These are phyloP conservation scores for Trematomus bernacchii DNA, from an alignment of 2,797 vertebrate species.

Conservation along the genomic window DNA sequence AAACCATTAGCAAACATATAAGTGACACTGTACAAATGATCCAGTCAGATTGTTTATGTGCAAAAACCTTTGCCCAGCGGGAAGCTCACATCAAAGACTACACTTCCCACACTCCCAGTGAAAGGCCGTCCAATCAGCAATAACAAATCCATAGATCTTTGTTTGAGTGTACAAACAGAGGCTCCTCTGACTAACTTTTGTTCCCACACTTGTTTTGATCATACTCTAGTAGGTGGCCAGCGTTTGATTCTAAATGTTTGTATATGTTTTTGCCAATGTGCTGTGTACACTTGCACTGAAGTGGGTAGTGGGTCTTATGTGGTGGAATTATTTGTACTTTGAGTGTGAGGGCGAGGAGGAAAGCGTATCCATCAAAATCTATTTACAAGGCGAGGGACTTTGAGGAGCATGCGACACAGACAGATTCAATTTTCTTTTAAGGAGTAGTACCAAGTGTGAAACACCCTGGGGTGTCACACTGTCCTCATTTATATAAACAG, in stretches of 20 bases:
- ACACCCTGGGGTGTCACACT: constrained; percentile 83
- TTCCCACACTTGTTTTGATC: constrained; percentile 66
- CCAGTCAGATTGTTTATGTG: constrained; percentile 55
- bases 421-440: constrained; percentile 69
- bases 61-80: constrained; percentile 61
- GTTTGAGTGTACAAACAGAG: constrained; percentile 33
- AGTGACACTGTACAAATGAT: constrained; percentile 41
- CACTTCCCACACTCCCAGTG: constrained; percentile 55
- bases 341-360: constrained; percentile 68
- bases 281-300: constrained; percentile 47
- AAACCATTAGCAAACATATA: constrained; percentile 26
- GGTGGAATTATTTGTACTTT: constrained; percentile 72
- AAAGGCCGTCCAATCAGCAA: constrained; percentile 62
- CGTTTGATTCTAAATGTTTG: constrained; percentile 58
- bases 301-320: constrained; percentile 60
- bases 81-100: constrained; percentile 62
- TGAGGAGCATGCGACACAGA: constrained; percentile 74
- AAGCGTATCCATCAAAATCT: constrained; percentile 82
- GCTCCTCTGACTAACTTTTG: constrained; percentile 51
- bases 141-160: constrained; percentile 59
- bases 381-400: constrained; percentile 80
- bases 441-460: constrained; percentile 75
- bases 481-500: constrained; percentile 84
- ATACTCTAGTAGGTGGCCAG: constrained; percentile 54
- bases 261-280: constrained; percentile 56